Base-by-base conservation (phyloP, 2,797 vertebrate genomes). In the Numenius phaeopus region DNA sequence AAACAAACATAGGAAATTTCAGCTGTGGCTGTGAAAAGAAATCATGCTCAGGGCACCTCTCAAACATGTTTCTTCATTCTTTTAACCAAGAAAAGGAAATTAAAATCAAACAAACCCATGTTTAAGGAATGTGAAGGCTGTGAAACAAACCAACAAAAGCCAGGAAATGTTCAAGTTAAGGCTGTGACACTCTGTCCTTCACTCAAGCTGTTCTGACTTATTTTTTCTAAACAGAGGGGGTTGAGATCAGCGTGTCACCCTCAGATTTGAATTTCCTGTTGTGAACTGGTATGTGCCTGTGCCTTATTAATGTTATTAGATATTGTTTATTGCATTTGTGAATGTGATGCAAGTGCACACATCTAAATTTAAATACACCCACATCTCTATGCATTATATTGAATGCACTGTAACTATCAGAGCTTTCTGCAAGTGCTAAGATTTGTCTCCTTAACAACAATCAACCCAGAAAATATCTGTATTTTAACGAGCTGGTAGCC, bases 1-100 rank as follows among this genome's bases (percentile, higher is more conserved):
- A 96, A 97, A 97, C 94, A 97, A 96, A 97, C 96, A 96, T 95
- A 96, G 95, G 97, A 96, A 96, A 97, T 91, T 96, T 97, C 96
- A 96, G 87, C 95, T 94, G 89, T 90, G 96, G 83, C 87, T 96
- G 93, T 97, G 95, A 96, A 97, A 97, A 97, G 95, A 94, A 97
- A 97, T 81, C 96, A 96, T 70, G 84, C 92, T 94, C 92, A 92
- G 92, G 89, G 91, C 92, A 95, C 91, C 96, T 83, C 95, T 97
- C 92, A 95, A 96, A 97, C 95, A 95, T 94, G 91, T 94, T 95
- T 77, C 92, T 97, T 97, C 85, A 96, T 97, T 92, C 87, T 97
- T 94, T 90, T 84, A 93, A 96, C 75, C 22, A 94, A 97, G 96
- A 94, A 96, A 96, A 97, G 97, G 97, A 97, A 97, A 97, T 97